Percentiles rank a stretch among this genome's conserved stretches.
Evolutionary conservation across 2,888 invertebrate species (phyloP).

Genomic region (Bellardia pandia): DNA sequence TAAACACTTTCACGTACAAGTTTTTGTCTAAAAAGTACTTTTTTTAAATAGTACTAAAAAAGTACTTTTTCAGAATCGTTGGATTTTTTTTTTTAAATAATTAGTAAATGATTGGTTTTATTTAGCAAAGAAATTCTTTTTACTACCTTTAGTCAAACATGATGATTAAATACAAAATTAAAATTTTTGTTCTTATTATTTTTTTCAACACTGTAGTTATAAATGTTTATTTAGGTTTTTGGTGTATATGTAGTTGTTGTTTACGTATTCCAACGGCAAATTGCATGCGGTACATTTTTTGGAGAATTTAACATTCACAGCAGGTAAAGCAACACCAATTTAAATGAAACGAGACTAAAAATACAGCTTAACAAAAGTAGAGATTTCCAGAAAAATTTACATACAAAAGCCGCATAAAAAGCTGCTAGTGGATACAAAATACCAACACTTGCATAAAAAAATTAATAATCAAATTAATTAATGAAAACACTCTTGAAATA

Average conservation of each 20-base stretch:
- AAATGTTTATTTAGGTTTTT: background rate
- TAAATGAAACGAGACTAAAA: background rate
- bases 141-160: too few species aligned
- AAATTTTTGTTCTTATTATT: too few species aligned
- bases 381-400: background rate
- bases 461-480: background rate
- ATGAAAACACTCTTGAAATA: background rate
- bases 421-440: background rate
- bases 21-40: too few species aligned
- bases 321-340: background rate
- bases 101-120: too few species aligned
- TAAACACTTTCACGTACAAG: too few species aligned
- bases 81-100: too few species aligned
- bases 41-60: too few species aligned
- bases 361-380: background rate
- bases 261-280: background rate
- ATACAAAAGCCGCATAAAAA: background rate
- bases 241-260: background rate
- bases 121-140: too few species aligned
- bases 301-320: constrained; percentile 11
- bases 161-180: too few species aligned
- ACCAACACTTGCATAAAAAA: background rate
- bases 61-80: too few species aligned
- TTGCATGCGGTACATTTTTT: constrained; percentile 6
- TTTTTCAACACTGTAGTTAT: too few species aligned